Base-by-base conservation (phyloP, 2,797 vertebrate species). In the Channallabes apus region DNA sequence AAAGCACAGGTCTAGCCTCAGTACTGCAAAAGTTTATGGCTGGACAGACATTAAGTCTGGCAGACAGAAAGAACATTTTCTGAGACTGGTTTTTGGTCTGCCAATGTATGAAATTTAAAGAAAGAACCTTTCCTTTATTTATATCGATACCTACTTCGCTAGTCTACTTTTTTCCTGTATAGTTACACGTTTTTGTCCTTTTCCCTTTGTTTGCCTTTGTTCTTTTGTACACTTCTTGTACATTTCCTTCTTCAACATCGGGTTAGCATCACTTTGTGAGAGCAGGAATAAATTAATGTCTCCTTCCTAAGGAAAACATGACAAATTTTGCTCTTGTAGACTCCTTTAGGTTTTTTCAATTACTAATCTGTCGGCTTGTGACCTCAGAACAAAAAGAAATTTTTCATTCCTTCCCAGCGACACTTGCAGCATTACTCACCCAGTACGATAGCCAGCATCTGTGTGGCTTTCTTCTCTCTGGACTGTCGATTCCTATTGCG, bases 401-500 rank as follows among this genome's bases (percentile, higher is more conserved):
- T 32, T 68, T 65, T 1, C 12, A 29, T 20, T 46, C 9, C 46
- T 41, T 41, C 65, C 17, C 32, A 38, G 3, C 18, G 3, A 38
- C 41, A 41, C 41, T 7, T 41, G 41, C 51, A 76, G 35, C 46
- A 68, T 17, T n/a, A 79, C 96, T 97, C 91, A 98, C 97, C 97
- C 6, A 99, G 95, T 83, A 99, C 97, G 51, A 99, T 97, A 86
- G 94, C 96, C 85, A 99, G 88, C 97, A 97, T 99, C 94, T 98
- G 97, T 0, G 98, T 98, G 86, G 97, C 97, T 86, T 98, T 98
- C 90, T 96, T 97, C 91, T 99, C 97, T 84, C 96, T 93, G 2
- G 97, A 94, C 75, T 98, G 97, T 92, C 96, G 93, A 90, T 90
- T 94, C 38, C 97, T 94, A 85, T 96, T 96, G 77, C 93, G 91